Percentiles rank a stretch among this genome's conserved stretches.
These are phyloP conservation scores for Gallinago solitaria DNA, from an alignment of 2,797 vertebrate species.

Conservation along the genomic window DNA sequence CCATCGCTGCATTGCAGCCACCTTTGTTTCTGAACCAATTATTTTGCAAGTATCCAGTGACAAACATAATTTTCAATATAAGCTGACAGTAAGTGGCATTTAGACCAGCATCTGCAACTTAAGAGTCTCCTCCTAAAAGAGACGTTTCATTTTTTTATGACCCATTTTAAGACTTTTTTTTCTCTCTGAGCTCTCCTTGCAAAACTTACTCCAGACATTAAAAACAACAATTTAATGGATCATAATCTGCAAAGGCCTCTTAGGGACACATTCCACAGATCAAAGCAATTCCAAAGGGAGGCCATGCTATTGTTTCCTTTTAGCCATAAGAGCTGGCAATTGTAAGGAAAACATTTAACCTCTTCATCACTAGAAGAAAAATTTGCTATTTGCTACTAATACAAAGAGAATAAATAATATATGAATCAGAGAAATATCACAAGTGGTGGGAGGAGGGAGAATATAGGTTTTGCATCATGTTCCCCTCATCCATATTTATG, in stretches of 20 bases:
- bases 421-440: neutral
- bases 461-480: neutral
- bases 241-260: neutral
- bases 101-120: neutral
- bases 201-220: neutral
- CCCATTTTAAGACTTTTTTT: neutral
- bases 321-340: neutral
- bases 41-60: neutral
- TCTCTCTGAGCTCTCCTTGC: neutral
- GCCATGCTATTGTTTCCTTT: neutral
- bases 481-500: neutral
- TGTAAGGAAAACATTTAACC: constrained; percentile 9
- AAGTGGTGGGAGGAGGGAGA: neutral
- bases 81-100: neutral
- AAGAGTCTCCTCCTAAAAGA: neutral
- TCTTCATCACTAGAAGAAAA: neutral
- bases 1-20: neutral
- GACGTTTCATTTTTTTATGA: neutral
- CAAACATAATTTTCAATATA: neutral
- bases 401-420: neutral
- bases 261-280: constrained; percentile 17
- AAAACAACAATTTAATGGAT: neutral
- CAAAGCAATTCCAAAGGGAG: constrained; percentile 23
- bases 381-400: neutral
- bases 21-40: neutral